Conservation (phyloP, 1,140 invertebrate species). For the Hyposmocoma kahamanoa region DNA sequence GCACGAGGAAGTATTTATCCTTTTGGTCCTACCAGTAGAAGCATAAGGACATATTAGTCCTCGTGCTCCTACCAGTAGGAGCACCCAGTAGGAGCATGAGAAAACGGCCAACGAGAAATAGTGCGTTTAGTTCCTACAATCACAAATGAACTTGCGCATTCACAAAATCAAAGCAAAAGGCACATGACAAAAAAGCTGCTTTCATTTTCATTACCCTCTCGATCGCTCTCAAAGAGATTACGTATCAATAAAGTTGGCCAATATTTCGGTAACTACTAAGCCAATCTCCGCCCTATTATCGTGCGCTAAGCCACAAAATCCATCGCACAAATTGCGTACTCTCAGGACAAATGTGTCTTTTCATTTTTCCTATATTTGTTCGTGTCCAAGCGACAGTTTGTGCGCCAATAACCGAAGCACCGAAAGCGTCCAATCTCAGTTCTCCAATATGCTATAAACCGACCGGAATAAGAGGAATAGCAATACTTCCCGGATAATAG, state of each 20-base stretch:
- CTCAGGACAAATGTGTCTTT: not conserved
- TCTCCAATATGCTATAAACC: conserved; percentile 4
- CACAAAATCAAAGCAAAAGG: not conserved
- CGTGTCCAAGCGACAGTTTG: not conserved
- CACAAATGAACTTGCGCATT: not conserved
- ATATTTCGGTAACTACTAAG: conserved; percentile 8
- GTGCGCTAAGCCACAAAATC: not conserved
- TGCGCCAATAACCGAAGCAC: conserved; percentile 1
- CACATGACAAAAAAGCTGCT: not conserved
- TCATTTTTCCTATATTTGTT: conserved; percentile 2
- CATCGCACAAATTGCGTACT: not conserved
- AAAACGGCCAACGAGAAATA: too few relatives aligned
- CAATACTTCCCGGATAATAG: too few relatives aligned
- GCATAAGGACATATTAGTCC: too few relatives aligned
- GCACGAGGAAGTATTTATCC: too few relatives aligned
- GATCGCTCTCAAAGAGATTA: conserved; percentile 3
- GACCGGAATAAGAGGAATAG: not conserved
- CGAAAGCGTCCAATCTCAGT: not conserved
- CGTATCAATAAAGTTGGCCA: conserved; percentile 11
- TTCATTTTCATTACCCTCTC: not conserved
- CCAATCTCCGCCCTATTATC: not conserved
- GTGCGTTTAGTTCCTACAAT: too few relatives aligned
- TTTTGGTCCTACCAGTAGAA: too few relatives aligned
- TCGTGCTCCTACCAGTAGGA: too few relatives aligned
- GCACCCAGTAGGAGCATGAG: too few relatives aligned